phyloP scores from a whole-genome alignment of 2,888 invertebrate species.

The Mythimna albipuncta region DNA sequence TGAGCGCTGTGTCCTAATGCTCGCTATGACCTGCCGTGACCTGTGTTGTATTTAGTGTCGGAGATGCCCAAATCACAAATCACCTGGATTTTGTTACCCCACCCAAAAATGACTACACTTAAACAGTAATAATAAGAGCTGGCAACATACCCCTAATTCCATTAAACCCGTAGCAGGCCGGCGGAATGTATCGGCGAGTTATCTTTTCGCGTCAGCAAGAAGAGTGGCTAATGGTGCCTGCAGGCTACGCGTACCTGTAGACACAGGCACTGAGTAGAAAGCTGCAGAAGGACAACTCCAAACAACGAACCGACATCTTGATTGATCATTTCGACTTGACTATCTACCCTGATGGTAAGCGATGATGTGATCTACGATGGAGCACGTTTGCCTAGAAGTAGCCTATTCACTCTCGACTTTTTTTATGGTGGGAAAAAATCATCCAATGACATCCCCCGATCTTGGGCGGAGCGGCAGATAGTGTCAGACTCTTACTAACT shows the following conservation, averaged over 20 bases:
- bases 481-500: too few relatives aligned
- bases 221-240: slow-evolving; percentile 56
- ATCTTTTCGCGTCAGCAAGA: slow-evolving; percentile 41
- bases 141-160: slow-evolving; percentile 12
- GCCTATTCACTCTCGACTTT: too few relatives aligned
- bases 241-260: slow-evolving; percentile 38
- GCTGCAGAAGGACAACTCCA: background rate
- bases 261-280: background rate
- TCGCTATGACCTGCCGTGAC: too few relatives aligned
- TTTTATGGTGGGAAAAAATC: too few relatives aligned
- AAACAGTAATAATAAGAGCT: slow-evolving; percentile 23
- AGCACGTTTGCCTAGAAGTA: too few relatives aligned
- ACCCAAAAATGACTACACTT: background rate
- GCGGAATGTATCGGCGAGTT: slow-evolving; percentile 41
- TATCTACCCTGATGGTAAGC: too few relatives aligned
- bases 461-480: too few relatives aligned
- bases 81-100: background rate
- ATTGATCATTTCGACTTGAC: background rate
- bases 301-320: background rate
- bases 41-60: too few relatives aligned
- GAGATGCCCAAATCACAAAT: too few relatives aligned
- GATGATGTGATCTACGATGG: too few relatives aligned
- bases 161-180: slow-evolving; percentile 17
- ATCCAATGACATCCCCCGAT: too few relatives aligned
- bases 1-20: too few relatives aligned